Evolutionary conservation across 2,797 vertebrate species (phyloP).

Genomic region (Halcyon chelicuti): DNA sequence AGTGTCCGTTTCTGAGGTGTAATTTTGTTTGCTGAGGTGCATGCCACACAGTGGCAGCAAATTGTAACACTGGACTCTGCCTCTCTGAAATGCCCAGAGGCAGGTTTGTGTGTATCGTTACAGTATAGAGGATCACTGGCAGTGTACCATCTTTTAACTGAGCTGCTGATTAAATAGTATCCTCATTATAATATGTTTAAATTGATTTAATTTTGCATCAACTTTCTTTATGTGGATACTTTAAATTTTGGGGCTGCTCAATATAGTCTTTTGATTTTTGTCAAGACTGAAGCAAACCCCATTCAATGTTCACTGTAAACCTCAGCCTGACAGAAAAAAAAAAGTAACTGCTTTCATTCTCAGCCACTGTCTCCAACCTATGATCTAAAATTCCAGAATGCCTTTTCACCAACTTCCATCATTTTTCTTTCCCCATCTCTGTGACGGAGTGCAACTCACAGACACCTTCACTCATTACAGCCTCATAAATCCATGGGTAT

Average conservation of each 20-base stretch:
- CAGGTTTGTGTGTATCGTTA: not conserved
- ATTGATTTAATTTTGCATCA: not conserved
- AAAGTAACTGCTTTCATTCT: not conserved
- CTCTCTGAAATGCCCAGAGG: not conserved
- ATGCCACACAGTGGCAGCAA: not conserved
- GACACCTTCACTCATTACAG: not conserved
- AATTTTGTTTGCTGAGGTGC: not conserved
- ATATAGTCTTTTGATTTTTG: not conserved
- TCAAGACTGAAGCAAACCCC: not conserved
- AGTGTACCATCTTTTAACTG: not conserved
- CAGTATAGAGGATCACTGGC: not conserved
- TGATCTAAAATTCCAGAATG: not conserved
- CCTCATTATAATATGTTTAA: not conserved
- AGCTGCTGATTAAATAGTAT: not conserved
- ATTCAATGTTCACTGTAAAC: not conserved
- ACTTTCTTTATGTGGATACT: not conserved
- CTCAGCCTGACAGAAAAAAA: not conserved
- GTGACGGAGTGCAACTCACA: not conserved
- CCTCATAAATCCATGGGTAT: not conserved
- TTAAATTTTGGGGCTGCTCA: conserved; percentile 1
- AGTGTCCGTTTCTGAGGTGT: not conserved
- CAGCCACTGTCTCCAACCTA: not conserved
- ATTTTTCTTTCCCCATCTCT: not conserved
- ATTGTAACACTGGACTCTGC: not conserved
- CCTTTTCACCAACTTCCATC: not conserved